phyloP scores from a whole-genome alignment of 2,888 invertebrate species.

The Volucella inanis region DNA sequence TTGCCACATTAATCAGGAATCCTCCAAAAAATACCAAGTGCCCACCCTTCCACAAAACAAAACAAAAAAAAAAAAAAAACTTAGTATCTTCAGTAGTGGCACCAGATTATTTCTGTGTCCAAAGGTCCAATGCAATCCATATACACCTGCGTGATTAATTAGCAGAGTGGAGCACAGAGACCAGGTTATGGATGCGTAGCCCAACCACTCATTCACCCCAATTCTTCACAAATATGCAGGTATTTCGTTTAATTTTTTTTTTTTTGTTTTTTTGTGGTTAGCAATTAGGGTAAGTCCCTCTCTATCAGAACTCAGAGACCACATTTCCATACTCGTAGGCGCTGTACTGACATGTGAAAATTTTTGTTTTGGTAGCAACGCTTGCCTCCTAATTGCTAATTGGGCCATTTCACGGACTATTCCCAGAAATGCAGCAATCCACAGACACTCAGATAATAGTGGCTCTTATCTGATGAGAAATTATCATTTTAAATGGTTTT shows the following conservation, averaged over 20 bases:
- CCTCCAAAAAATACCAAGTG: constrained; percentile 33
- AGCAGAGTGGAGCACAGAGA: constrained; percentile 48
- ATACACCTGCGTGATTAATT: constrained; percentile 71
- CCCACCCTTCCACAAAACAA: constrained; percentile 21
- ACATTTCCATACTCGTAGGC: constrained; percentile 49
- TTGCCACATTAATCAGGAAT: constrained; percentile 62
- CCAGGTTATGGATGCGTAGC: constrained; percentile 28
- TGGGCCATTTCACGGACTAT: constrained; percentile 73
- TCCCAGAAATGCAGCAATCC: constrained; percentile 67
- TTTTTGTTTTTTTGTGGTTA: constrained; percentile 21
- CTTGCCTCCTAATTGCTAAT: constrained; percentile 69
- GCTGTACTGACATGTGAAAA: not conserved
- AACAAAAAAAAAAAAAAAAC: constrained; percentile 20
- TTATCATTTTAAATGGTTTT: constrained; percentile 57
- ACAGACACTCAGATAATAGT: constrained; percentile 33
- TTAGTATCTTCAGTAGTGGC: constrained; percentile 49
- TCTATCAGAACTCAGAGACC: constrained; percentile 17
- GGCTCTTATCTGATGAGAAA: constrained; percentile 62
- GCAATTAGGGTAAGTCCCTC: constrained; percentile 50
- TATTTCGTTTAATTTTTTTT: constrained; percentile 2
- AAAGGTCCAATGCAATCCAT: constrained; percentile 24
- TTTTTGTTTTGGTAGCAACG: constrained; percentile 38
- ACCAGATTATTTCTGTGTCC: constrained; percentile 3
- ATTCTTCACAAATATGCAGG: constrained; percentile 6
- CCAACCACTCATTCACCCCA: constrained; percentile 42